Evolutionary conservation across 2,797 vertebrate genomes (phyloP).

Genomic region (Picus viridis): DNA sequence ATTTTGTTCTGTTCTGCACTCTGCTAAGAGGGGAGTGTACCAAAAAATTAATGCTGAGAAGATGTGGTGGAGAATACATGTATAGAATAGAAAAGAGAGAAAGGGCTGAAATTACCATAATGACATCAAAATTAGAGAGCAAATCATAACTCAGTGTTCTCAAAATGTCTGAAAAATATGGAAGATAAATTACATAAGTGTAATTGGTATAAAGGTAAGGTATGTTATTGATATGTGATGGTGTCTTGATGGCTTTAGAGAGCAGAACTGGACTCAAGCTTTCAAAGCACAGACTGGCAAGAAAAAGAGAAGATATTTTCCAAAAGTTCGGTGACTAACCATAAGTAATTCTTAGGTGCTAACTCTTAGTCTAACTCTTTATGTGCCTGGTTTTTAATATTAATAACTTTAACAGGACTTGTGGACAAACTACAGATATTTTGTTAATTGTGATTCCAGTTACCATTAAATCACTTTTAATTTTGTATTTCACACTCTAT

Average conservation of each 20-base stretch:
- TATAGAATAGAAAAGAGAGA: not conserved
- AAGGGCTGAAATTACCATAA: not conserved
- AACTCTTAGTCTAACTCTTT: too few species aligned
- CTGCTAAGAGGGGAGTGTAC: not conserved
- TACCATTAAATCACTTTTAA: not conserved
- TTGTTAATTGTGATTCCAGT: not conserved
- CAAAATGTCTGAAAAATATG: not conserved
- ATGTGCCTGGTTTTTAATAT: not conserved
- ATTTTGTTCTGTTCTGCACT: not conserved
- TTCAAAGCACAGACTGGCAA: not conserved
- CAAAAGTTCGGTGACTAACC: not conserved
- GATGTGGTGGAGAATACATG: not conserved
- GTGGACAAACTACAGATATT: not conserved
- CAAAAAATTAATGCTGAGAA: not conserved
- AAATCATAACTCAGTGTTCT: not conserved
- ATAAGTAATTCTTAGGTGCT: not conserved
- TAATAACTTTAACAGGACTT: not conserved
- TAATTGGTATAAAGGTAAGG: not conserved
- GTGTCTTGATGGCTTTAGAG: not conserved
- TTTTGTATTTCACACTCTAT: not conserved
- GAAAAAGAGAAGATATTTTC: not conserved
- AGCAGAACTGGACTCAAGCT: not conserved
- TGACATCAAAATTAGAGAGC: not conserved
- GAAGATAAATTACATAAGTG: not conserved
- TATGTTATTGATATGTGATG: not conserved